Percentiles rank a stretch among this genome's conserved stretches.
Conservation (phyloP, 2,797 vertebrate species). For the Cossypha caffra region DNA sequence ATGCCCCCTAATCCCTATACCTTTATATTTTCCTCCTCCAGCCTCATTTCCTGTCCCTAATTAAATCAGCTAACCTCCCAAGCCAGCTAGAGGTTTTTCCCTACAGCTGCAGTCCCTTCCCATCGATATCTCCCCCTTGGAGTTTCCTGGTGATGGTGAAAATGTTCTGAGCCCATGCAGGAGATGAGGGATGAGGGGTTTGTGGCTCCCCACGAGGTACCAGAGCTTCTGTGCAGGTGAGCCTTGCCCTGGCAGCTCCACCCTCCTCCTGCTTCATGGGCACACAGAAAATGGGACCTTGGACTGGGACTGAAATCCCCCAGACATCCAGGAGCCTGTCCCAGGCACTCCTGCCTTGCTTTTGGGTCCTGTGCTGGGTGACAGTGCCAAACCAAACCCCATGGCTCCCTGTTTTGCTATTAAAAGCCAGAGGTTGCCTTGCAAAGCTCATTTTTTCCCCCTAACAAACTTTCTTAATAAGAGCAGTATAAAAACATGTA, state of each 20-base stretch:
- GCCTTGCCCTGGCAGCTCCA: background rate
- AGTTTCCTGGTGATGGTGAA: background rate
- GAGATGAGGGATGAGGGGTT: background rate
- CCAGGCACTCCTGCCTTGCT: background rate
- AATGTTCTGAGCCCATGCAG: rapidly evolving
- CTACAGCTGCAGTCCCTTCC: background rate
- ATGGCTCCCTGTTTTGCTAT: rapidly evolving
- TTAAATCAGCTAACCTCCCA: background rate
- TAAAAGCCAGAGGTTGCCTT: background rate
- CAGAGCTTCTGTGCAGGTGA: background rate
- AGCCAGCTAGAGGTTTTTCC: background rate
- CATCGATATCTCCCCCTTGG: background rate
- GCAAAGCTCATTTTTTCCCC: background rate
- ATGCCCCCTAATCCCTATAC: background rate
- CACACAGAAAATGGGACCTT: background rate
- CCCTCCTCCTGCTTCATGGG: rapidly evolving
- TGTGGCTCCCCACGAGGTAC: background rate
- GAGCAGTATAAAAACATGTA: background rate
- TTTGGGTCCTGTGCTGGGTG: background rate
- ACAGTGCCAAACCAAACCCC: background rate
- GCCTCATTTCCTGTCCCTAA: background rate
- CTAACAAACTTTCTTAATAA: background rate
- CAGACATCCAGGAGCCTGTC: background rate
- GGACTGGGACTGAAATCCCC: background rate
- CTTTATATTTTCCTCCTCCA: background rate